phyloP scores from a whole-genome alignment of 1,140 invertebrate species.

The Triops cancriformis region DNA sequence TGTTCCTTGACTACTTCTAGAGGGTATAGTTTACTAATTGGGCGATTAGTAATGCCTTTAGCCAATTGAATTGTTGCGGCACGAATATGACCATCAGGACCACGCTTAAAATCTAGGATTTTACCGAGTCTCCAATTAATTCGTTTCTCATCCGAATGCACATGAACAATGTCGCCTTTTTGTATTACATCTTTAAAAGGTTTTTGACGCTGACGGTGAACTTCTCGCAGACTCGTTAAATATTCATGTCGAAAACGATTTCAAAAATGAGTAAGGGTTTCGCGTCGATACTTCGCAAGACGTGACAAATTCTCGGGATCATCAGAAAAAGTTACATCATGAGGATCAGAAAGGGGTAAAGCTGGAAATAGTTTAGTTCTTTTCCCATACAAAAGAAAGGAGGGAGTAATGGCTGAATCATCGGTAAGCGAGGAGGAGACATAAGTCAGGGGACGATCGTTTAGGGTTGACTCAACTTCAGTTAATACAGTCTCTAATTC shows the following conservation, averaged over 20 bases:
- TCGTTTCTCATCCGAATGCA: too few relatives aligned
- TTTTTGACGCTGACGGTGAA: background rate
- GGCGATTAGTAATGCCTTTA: too few relatives aligned
- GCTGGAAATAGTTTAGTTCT: background rate
- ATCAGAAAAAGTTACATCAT: background rate
- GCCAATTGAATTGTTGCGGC: too few relatives aligned
- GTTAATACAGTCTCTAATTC: too few relatives aligned
- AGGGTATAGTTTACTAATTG: too few relatives aligned
- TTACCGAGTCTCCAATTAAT: too few relatives aligned
- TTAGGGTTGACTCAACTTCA: constrained; percentile 17
- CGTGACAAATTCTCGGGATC: background rate
- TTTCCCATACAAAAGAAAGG: too few relatives aligned
- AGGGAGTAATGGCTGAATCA: background rate
- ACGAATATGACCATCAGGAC: too few relatives aligned
- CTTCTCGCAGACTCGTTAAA: constrained; percentile 22
- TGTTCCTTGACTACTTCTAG: too few relatives aligned
- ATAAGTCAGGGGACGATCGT: background rate
- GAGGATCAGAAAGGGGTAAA: background rate
- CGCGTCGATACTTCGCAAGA: too few relatives aligned
- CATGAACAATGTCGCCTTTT: background rate
- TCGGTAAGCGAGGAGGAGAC: background rate
- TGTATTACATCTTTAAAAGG: background rate
- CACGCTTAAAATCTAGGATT: too few relatives aligned
- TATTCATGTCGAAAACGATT: constrained; percentile 28
- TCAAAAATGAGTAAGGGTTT: constrained; percentile 2